Conservation (phyloP, 2,113 vertebrate genomes). For the Cervus canadensis region DNA sequence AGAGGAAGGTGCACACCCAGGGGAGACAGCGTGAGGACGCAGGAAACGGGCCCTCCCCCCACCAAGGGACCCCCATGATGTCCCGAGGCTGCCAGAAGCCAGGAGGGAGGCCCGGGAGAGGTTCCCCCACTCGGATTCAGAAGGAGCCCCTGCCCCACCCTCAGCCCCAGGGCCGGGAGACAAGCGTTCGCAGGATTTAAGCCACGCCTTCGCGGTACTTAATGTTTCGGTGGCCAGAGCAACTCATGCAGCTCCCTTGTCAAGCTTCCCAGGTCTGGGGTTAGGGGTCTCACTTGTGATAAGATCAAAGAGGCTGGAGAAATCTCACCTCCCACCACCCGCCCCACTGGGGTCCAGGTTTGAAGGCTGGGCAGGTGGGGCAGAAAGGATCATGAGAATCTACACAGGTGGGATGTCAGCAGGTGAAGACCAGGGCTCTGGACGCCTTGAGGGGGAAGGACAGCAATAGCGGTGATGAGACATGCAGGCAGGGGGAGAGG, state of each 20-base stretch:
- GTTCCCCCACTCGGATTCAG: rapidly evolving
- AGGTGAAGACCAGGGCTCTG: background rate
- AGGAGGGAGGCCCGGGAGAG: background rate
- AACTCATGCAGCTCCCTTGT: rapidly evolving
- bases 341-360: rapidly evolving
- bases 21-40: rapidly evolving
- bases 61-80: rapidly evolving
- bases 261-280: background rate
- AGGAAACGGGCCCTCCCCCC: rapidly evolving
- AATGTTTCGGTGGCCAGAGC: background rate
- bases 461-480: background rate
- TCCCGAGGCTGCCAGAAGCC: rapidly evolving
- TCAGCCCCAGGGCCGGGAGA: rapidly evolving
- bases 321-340: rapidly evolving
- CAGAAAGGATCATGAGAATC: rapidly evolving
- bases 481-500: background rate
- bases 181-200: rapidly evolving
- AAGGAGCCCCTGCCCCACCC: too few species aligned
- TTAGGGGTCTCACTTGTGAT: background rate
- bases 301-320: background rate
- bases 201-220: rapidly evolving
- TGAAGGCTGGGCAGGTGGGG: background rate
- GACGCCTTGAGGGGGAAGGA: background rate
- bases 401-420: background rate
- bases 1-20: background rate